Evolutionary conservation across 2,113 vertebrate species (phyloP).

Genomic region (Centropus unirufus): DNA sequence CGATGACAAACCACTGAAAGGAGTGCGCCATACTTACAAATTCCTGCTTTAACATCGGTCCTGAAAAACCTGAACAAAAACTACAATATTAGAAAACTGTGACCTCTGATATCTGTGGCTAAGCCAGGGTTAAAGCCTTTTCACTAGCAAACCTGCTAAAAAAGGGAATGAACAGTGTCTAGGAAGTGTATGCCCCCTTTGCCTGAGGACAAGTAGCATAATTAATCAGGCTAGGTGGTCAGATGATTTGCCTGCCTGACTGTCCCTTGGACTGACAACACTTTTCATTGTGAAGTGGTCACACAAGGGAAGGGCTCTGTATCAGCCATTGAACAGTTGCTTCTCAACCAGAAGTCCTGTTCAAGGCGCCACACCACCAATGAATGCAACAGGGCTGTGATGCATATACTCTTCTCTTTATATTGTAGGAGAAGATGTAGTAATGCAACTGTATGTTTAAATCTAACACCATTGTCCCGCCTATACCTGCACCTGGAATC

Average conservation of each 20-base stretch:
- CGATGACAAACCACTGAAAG: slow-evolving; percentile 11
- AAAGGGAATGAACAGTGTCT: background rate
- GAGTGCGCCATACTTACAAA: background rate
- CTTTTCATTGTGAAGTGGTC: background rate
- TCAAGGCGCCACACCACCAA: background rate
- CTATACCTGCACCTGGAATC: background rate
- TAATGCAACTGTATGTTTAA: background rate
- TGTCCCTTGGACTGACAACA: background rate
- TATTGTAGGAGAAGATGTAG: background rate
- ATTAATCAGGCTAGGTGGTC: background rate
- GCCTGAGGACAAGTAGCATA: background rate
- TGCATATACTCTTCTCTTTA: background rate
- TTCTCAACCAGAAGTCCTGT: background rate
- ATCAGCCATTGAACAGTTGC: background rate
- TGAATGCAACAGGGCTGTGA: background rate
- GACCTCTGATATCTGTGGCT: background rate
- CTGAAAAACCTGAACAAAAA: background rate
- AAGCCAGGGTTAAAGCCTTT: background rate
- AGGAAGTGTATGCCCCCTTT: background rate
- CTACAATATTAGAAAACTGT: background rate
- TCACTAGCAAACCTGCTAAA: background rate
- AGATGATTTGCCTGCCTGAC: background rate
- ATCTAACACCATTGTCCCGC: background rate
- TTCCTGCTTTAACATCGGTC: background rate
- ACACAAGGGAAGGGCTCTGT: background rate